These are phyloP conservation scores for Acanthornis magna DNA, from an alignment of 2,797 vertebrate genomes.

Conservation along the genomic window DNA sequence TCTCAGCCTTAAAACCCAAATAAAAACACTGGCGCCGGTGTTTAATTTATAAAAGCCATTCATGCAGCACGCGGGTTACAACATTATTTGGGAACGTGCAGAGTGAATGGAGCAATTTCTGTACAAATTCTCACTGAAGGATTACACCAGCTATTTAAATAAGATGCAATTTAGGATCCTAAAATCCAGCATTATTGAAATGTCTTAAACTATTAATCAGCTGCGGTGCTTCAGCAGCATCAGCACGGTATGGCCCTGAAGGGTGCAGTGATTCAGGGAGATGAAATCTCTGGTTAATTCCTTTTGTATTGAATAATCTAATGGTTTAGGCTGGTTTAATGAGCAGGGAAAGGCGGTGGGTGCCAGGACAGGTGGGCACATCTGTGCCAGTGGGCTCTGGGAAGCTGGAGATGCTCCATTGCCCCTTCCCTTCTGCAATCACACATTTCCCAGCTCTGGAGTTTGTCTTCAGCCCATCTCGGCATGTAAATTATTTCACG, in stretches of 20 bases:
- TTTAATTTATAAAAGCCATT: background rate
- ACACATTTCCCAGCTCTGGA: fast-evolving
- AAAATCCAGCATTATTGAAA: background rate
- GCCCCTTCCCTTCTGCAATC: background rate
- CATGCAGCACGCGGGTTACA: background rate
- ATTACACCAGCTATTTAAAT: background rate
- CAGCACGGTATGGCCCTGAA: background rate
- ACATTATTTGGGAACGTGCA: background rate
- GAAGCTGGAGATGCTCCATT: background rate
- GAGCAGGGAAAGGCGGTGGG: fast-evolving
- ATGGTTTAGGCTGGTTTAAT: background rate
- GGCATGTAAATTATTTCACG: background rate
- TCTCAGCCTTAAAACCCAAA: conserved; percentile 1
- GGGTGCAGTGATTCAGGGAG: background rate
- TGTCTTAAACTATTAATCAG: background rate
- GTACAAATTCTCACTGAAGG: background rate
- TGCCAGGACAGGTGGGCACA: fast-evolving
- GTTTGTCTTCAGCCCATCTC: background rate
- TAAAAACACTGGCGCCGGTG: background rate
- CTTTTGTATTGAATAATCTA: background rate
- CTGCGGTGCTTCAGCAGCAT: fast-evolving
- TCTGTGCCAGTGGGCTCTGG: fast-evolving
- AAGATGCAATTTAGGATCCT: background rate
- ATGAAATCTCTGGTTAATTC: background rate
- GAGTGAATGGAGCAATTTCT: background rate